Evolutionary conservation across 1,140 invertebrate genomes (phyloP), one percentile per base, ranked within the genome.

Genomic region (Reticulitermes speratus): DNA sequence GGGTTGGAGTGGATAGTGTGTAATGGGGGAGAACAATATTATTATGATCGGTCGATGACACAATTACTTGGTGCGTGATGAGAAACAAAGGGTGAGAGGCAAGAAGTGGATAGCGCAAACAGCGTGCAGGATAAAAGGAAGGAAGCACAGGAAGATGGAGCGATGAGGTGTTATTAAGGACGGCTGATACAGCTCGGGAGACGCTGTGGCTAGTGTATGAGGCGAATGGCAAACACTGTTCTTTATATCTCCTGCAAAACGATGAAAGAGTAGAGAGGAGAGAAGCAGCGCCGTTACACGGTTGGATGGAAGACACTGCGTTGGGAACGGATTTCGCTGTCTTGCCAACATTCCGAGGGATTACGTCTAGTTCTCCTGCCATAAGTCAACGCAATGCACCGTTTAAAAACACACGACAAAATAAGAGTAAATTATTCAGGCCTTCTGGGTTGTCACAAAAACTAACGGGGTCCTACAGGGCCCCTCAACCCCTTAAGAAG

Each of bases 11-110:
- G 19, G 16, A 55, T 12, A 75, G 65, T 8, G 65, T 75, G 65
- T 75, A 75, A 75, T 75, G n/a, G 25, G 65, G 65, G 65, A 75
- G 65, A 75, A 75, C 65, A 75, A 75, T 75, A 30, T 75, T 75
- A 75, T 75, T 75, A 75, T 75, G 65, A 75, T 30, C 65, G 65
- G 65, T 75, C 65, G 65, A 30, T 75, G 65, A 75, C 65, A 75
- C 65, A 75, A 30, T 30, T 30, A 75, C 65, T 75, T 75, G 65
- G n/a, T 75, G n/a, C 65, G n/a, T 75, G 65, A 75, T 30, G 65
- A 25, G 2, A 30, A 30, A 25, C 25, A 75, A n/a, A 14, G 65
- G 19, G 59, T 65, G 65, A 75, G n/a, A 21, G 9, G 55, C 55
- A 59, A 59, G 21, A 19, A 75, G 9, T 75, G 65, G 65, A 75